Percentiles rank a stretch among this genome's conserved stretches.
phyloP scores from a whole-genome alignment of 2,113 vertebrate genomes.

The Bubalus kerabau region DNA sequence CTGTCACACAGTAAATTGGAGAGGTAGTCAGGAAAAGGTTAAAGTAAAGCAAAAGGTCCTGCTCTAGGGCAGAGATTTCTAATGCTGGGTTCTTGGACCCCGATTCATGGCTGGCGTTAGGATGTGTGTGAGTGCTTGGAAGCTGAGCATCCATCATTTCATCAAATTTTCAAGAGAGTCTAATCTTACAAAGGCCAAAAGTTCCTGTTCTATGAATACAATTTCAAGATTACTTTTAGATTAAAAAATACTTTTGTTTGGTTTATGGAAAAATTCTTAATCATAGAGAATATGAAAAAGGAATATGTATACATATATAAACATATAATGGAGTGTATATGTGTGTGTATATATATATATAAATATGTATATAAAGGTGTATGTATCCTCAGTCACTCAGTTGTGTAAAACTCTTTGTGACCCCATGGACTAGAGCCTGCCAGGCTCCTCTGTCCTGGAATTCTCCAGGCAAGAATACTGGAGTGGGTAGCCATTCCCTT shows the following conservation, averaged over 20 bases:
- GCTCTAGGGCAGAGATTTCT: not conserved
- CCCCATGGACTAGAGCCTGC: not conserved
- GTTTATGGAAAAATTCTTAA: not conserved
- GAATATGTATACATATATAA: not conserved
- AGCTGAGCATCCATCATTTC: not conserved
- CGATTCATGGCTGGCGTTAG: not conserved
- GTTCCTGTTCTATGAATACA: not conserved
- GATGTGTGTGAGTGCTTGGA: not conserved
- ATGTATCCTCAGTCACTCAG: not conserved
- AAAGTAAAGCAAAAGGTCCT: not conserved
- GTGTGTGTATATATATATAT: not conserved
- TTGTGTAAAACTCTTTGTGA: not conserved
- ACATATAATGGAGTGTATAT: not conserved
- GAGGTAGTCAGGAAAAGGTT: conserved; percentile 7
- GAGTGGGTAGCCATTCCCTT: not conserved
- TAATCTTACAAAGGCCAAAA: not conserved
- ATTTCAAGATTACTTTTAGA: not conserved
- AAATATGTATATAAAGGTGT: not conserved
- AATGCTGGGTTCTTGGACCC: not conserved
- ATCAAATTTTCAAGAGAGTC: not conserved
- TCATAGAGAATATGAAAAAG: not conserved
- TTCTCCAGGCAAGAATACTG: not conserved
- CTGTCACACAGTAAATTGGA: not conserved
- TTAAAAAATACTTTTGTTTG: not conserved
- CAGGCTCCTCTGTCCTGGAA: not conserved